These are phyloP conservation scores for Metellina segmentata DNA, from an alignment of 2,888 invertebrate species.

Conservation along the genomic window DNA sequence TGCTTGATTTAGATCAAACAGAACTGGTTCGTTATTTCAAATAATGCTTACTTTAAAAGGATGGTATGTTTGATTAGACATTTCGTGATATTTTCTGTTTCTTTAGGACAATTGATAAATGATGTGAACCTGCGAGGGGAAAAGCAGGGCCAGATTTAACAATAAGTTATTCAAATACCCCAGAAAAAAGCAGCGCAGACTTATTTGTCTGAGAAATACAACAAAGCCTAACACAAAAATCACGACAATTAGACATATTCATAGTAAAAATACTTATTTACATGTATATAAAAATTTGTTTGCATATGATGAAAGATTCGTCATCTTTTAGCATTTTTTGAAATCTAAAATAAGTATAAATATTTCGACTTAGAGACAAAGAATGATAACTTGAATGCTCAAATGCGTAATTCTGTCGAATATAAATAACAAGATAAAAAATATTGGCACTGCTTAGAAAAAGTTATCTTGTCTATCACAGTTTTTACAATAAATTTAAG, in stretches of 20 bases:
- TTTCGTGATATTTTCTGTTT: not conserved
- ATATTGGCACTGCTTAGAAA: not conserved
- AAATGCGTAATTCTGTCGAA: not conserved
- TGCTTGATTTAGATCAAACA: not conserved
- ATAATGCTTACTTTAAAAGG: no score
- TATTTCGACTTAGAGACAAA: not conserved
- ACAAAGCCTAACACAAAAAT: slow-evolving; percentile 65
- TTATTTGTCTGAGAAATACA: slow-evolving; percentile 48
- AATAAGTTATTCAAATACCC: slow-evolving; percentile 76
- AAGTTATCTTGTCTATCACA: not conserved
- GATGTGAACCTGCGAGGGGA: slow-evolving; percentile 51
- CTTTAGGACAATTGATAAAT: not conserved
- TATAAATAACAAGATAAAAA: not conserved
- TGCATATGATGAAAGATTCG: slow-evolving; percentile 26
- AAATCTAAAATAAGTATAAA: not conserved
- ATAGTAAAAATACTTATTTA: slow-evolving; percentile 60
- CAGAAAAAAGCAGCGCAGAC: slow-evolving; percentile 60
- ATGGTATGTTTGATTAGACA: no score
- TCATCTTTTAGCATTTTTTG: not conserved
- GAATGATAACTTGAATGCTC: not conserved
- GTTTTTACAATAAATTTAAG: not conserved
- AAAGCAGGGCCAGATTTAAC: slow-evolving; percentile 59
- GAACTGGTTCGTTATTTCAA: no score
- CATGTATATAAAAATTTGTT: slow-evolving; percentile 42
- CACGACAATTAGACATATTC: slow-evolving; percentile 52